A percentile compares a stretch with the other conserved stretches of the same genome.
These are phyloP conservation scores for Varroa destructor DNA, from an alignment of 1,140 invertebrate genomes.

Conservation along the genomic window DNA sequence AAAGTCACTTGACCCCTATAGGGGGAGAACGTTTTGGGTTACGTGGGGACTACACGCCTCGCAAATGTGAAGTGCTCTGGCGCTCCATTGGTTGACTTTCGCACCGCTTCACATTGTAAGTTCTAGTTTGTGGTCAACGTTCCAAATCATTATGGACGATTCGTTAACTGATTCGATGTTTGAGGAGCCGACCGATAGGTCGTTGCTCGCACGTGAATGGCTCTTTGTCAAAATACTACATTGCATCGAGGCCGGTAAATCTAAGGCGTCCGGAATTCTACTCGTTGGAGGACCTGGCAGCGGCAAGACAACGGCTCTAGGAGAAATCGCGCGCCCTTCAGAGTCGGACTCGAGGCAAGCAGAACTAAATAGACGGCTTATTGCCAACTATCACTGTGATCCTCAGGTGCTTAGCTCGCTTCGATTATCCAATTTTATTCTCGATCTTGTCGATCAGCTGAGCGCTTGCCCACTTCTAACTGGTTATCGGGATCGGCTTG, in stretches of 20 bases:
- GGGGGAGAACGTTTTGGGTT: not conserved
- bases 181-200: constrained; percentile 17
- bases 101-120: too few relatives aligned
- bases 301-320: constrained; percentile 61
- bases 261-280: constrained; percentile 58
- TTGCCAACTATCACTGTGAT: constrained; percentile 71
- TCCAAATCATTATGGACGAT: not conserved
- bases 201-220: constrained; percentile 74
- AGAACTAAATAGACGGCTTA: constrained; percentile 55
- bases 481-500: constrained; percentile 64
- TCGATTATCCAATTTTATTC: constrained; percentile 66
- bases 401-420: constrained; percentile 50
- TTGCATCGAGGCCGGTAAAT: constrained; percentile 60
- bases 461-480: constrained; percentile 44
- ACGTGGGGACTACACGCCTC: not conserved
- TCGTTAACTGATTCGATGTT: not conserved
- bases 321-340: constrained; percentile 61
- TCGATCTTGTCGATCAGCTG: constrained; percentile 65
- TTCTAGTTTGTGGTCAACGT: too few relatives aligned
- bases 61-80: too few relatives aligned
- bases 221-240: constrained; percentile 83
- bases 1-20: not conserved
- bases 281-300: constrained; percentile 75
- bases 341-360: constrained; percentile 59
- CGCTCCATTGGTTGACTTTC: too few relatives aligned